Percentiles rank a stretch among this genome's conserved stretches.
These are phyloP conservation scores for Littorina saxatilis DNA, from an alignment of 1,140 invertebrate species.

Conservation along the genomic window DNA sequence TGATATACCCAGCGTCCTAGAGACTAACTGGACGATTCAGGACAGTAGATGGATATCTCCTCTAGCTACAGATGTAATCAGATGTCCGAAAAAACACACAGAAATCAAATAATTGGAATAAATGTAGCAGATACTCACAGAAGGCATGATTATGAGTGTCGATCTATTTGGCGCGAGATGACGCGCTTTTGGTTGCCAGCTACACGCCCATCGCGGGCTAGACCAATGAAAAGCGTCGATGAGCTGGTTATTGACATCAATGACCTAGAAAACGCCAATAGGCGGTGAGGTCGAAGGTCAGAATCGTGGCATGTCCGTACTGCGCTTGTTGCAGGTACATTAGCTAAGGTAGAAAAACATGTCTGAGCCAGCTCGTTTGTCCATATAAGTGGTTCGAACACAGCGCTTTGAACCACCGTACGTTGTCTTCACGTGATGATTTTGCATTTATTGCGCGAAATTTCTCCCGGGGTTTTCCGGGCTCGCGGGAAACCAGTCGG, in stretches of 20 bases:
- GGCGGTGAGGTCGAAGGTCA: slow-evolving; percentile 36
- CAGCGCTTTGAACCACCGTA: not conserved
- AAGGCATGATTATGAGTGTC: slow-evolving; percentile 18
- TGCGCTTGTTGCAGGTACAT: slow-evolving; percentile 10
- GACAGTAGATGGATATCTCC: not conserved
- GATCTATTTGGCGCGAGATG: slow-evolving; percentile 69
- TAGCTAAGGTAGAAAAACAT: not conserved
- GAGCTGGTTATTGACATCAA: slow-evolving; percentile 35
- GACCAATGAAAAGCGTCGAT: slow-evolving; percentile 52
- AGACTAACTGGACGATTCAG: not conserved
- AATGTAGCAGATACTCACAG: slow-evolving; percentile 22
- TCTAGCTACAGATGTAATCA: not conserved
- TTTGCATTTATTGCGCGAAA: slow-evolving; percentile 40
- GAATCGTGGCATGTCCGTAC: slow-evolving; percentile 26
- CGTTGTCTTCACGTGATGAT: slow-evolving; percentile 15
- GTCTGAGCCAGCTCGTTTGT: not conserved
- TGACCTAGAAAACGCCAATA: slow-evolving; percentile 45
- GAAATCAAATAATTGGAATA: not conserved
- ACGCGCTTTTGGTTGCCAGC: slow-evolving; percentile 49
- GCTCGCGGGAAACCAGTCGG: slow-evolving; percentile 20
- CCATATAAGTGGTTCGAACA: slow-evolving; percentile 16
- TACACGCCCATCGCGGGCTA: slow-evolving; percentile 49
- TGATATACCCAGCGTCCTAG: not conserved
- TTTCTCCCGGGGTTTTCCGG: slow-evolving; percentile 21
- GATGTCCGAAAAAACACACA: not conserved